Percentiles rank a stretch among this genome's conserved stretches.
Evolutionary conservation across 2,797 vertebrate species (phyloP).

Genomic region (Danio jaintianensis): DNA sequence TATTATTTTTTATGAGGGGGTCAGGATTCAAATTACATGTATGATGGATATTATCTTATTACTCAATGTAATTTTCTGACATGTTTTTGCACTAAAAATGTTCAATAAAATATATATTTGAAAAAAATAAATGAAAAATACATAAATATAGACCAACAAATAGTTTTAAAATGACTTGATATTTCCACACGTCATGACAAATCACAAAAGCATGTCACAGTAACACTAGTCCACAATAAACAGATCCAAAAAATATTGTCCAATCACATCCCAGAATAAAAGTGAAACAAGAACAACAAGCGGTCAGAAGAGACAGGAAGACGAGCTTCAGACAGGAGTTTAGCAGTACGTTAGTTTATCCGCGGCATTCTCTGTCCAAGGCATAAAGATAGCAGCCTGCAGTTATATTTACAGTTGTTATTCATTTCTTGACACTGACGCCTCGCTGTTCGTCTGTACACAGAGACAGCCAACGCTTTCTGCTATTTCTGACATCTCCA

Average conservation of each 20-base stretch:
- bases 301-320: background rate
- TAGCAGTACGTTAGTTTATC: conserved; percentile 4
- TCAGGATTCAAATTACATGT: too few species aligned
- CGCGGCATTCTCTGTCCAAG: background rate
- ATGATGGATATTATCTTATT: too few species aligned
- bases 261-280: background rate
- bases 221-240: too few species aligned
- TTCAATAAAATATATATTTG: too few species aligned
- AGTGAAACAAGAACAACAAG: background rate
- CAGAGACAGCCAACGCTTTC: conserved; percentile 60
- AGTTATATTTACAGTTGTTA: conserved; percentile 74
- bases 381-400: conserved; percentile 33
- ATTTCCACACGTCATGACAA: background rate
- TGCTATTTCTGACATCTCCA: conserved; percentile 66
- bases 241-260: background rate
- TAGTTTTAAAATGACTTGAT: background rate
- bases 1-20: too few species aligned
- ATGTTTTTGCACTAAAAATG: too few species aligned
- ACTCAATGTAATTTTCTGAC: too few species aligned
- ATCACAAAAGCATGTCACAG: background rate
- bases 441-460: conserved; percentile 71
- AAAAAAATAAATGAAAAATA: too few species aligned
- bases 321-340: conserved; percentile 8
- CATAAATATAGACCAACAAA: background rate
- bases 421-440: conserved; percentile 72